These are phyloP conservation scores for Zoanthus sansibaricus DNA, from an alignment of 92 coral and sea anemone genomes.

Conservation along the genomic window DNA sequence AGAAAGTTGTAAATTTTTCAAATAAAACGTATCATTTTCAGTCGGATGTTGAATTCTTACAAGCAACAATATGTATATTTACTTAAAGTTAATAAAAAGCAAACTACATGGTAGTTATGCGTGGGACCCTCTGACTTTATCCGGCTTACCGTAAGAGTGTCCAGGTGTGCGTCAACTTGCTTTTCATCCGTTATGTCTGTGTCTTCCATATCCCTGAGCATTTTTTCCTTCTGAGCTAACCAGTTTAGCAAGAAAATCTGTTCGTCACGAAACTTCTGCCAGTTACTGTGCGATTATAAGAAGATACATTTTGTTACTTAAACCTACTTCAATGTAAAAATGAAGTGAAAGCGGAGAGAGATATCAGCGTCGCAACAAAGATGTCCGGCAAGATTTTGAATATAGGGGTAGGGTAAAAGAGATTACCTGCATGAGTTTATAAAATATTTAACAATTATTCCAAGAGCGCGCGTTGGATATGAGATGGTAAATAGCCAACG, in stretches of 20 bases:
- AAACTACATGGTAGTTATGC: too few relatives aligned
- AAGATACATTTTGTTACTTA: background rate
- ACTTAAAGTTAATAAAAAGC: too few relatives aligned
- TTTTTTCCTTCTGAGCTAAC: slow-evolving; percentile 84
- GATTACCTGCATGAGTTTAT: too few relatives aligned
- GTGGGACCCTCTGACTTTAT: too few relatives aligned
- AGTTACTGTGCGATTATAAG: slow-evolving; percentile 27
- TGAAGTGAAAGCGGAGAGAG: background rate
- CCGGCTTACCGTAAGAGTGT: slow-evolving; percentile 66
- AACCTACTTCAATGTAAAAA: background rate
- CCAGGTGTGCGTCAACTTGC: slow-evolving; percentile 71
- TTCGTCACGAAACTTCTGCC: slow-evolving; percentile 90
- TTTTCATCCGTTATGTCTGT: slow-evolving; percentile 87
- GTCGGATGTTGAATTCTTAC: too few relatives aligned
- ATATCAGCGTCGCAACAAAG: background rate
- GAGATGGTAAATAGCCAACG: too few relatives aligned
- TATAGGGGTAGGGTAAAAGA: too few relatives aligned
- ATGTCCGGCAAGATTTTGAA: slow-evolving; percentile 29
- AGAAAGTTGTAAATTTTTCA: too few relatives aligned
- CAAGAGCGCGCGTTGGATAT: too few relatives aligned
- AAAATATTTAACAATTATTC: too few relatives aligned
- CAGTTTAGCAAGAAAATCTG: slow-evolving; percentile 85
- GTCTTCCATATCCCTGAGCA: slow-evolving; percentile 72
- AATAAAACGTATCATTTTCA: too few relatives aligned
- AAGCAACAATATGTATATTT: too few relatives aligned